Evolutionary conservation across 2,888 invertebrate species (phyloP), one percentile per base, ranked within the genome.

Genomic region (Stenolophus ochropezus): DNA sequence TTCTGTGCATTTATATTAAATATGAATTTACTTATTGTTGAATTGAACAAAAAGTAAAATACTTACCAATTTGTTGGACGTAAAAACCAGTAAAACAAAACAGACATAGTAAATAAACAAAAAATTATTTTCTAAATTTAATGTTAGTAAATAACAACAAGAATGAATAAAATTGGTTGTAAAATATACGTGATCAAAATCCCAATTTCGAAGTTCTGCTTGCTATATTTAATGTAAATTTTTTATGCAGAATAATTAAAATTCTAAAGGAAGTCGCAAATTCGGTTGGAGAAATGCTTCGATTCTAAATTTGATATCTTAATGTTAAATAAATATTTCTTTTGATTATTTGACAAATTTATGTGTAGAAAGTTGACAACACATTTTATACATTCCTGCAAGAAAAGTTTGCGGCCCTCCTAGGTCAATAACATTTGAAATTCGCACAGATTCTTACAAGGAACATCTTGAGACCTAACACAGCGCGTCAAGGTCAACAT

Each of bases 301-400:
- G 27, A 65, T 27, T 65, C 16, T 65, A 27, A 33, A 69, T 33
- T 42, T 69, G 65, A 69, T 69, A 69, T 69, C 65, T 69, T 33
- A 33, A 33, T 33, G 18, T 18, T 69, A 69, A 33, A 65, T 65
- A 65, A 65, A 69, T 69, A 33, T 69, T 25, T 69, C 65, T 69
- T 69, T 69, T 69, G 65, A 69, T 33, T 69, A 69, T 69, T 69
- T 42, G 65, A 69, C 65, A 69, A 69, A 69, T 69, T 69, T 69
- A 69, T 69, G 65, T 69, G 5, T 69, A 69, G 65, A 69, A 69
- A 69, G 65, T 69, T 42, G 65, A 69, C 65, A 69, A 69, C 33
- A 8, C 33, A 69, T 33, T 69, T 69, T 33, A 69, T 16, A 69
- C n/a, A 69, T 33, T 69, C 65, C 33, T 69, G 33, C 18, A 33